phyloP scores from a whole-genome alignment of 2,113 vertebrate species.

The Anas platyrhynchos region DNA sequence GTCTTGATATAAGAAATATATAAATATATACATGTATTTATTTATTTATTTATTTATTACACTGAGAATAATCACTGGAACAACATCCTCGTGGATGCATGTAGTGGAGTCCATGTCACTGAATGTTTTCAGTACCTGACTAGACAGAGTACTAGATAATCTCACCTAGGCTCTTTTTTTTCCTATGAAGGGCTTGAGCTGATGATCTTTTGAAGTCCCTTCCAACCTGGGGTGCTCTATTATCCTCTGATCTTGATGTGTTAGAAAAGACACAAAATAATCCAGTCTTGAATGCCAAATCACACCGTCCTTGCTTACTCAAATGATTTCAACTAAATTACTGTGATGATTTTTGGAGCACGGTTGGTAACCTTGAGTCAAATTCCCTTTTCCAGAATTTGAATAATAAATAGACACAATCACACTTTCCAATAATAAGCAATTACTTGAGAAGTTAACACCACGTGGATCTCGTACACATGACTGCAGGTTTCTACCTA shows the following conservation, averaged over 20 bases:
- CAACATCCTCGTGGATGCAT: not conserved
- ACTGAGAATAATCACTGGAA: not conserved
- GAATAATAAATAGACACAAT: not conserved
- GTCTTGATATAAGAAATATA: no score
- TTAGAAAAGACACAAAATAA: not conserved
- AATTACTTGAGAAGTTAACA: not conserved
- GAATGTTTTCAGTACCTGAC: not conserved
- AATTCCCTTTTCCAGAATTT: not conserved
- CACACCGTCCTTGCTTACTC: not conserved
- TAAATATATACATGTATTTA: no score
- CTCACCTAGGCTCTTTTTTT: not conserved
- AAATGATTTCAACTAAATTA: not conserved
- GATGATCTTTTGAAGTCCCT: not conserved
- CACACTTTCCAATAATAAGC: not conserved
- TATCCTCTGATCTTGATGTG: not conserved
- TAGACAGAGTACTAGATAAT: not conserved
- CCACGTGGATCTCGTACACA: fast-evolving
- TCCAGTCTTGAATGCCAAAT: slow-evolving; percentile 12
- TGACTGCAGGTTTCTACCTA: not conserved
- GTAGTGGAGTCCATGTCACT: not conserved
- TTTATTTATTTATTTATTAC: not conserved
- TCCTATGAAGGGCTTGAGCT: not conserved
- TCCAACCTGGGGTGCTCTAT: not conserved
- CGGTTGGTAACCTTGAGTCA: not conserved
- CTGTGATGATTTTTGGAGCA: not conserved